Percentiles rank a stretch among this genome's conserved stretches.
These are phyloP conservation scores for Smutsia temminckii DNA, from an alignment of 2,797 vertebrate genomes.

Conservation along the genomic window DNA sequence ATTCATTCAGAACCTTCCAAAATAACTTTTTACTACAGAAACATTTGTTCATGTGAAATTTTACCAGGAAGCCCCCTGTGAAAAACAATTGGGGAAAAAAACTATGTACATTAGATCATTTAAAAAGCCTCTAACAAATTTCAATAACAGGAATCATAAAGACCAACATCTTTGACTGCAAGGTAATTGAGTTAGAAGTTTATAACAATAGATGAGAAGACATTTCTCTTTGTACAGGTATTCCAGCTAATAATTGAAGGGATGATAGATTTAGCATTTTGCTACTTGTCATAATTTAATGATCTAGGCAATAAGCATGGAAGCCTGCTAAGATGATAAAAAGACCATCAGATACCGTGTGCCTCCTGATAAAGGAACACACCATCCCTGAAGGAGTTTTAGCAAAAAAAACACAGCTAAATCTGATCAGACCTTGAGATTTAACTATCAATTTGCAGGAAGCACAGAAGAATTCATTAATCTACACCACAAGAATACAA, in stretches of 20 bases:
- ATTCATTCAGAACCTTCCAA: constrained; percentile 15
- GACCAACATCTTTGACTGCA: background rate
- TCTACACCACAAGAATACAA: background rate
- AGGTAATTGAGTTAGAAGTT: background rate
- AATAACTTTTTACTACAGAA: background rate
- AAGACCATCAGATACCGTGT: background rate
- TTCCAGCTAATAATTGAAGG: background rate
- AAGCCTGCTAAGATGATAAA: background rate
- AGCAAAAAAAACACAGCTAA: background rate
- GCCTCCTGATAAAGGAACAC: background rate
- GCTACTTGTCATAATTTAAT: background rate
- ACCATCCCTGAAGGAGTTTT: background rate
- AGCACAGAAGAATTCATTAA: background rate
- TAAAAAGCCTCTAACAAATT: background rate
- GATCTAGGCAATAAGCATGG: background rate
- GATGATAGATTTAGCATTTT: background rate
- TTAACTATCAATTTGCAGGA: background rate
- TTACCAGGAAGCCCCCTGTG: background rate
- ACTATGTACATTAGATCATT: background rate
- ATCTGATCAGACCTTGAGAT: background rate
- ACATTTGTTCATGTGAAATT: constrained; percentile 36
- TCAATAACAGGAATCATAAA: constrained; percentile 9
- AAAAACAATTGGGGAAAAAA: background rate
- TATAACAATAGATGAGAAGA: background rate
- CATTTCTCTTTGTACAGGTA: background rate